Percentiles rank a stretch among this genome's conserved stretches.
These are phyloP conservation scores for Aphis craccivora DNA, from an alignment of 1,140 invertebrate genomes.

Conservation along the genomic window DNA sequence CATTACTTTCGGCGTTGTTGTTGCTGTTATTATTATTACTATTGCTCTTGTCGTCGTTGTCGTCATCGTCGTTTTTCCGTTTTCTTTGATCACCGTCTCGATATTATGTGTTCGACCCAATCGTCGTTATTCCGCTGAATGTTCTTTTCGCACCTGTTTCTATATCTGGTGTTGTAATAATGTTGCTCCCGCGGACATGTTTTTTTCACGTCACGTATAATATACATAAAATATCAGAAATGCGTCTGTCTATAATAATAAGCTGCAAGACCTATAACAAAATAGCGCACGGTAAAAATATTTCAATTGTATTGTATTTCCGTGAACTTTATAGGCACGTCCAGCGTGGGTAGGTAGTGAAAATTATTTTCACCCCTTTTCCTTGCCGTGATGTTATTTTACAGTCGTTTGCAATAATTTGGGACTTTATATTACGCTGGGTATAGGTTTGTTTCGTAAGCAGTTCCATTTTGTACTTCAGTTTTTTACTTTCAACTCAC, in stretches of 20 bases:
- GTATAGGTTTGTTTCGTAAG: not conserved
- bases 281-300: not conserved
- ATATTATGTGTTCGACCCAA: not conserved
- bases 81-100: not conserved
- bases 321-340: not conserved
- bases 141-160: not conserved
- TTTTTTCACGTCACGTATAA: conserved; percentile 18
- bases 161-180: not conserved
- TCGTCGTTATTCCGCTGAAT: not conserved
- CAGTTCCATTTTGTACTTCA: not conserved
- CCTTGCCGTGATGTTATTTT: too few relatives aligned
- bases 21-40: not conserved
- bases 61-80: not conserved
- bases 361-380: not conserved
- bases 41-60: not conserved
- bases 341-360: too few relatives aligned
- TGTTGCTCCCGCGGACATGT: not conserved
- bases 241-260: not conserved
- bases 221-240: not conserved
- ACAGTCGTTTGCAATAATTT: not conserved
- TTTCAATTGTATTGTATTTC: not conserved
- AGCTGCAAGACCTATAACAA: not conserved
- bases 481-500: not conserved
- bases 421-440: not conserved
- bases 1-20: not conserved